Percentiles rank a stretch among this genome's conserved stretches.
Evolutionary conservation across 2,888 invertebrate species (phyloP).

Genomic region (Therioaphis trifolii): DNA sequence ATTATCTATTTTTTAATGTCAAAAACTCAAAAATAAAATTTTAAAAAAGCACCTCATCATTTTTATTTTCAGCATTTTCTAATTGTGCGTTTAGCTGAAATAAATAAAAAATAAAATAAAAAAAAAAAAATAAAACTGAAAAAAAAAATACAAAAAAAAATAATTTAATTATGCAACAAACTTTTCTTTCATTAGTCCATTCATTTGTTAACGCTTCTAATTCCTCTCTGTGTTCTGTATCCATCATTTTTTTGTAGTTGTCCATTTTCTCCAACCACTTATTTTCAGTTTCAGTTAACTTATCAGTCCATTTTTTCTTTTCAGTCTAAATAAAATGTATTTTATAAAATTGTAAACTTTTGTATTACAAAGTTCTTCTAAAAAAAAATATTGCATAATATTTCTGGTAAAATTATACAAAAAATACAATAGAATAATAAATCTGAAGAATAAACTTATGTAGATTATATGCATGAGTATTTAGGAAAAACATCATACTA

Average conservation of each 20-base stretch:
- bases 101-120: slow-evolving; percentile 63
- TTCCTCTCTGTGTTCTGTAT: slow-evolving; percentile 65
- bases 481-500: no score
- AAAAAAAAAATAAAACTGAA: slow-evolving; percentile 25
- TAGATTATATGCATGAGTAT: no score
- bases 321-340: slow-evolving; percentile 30
- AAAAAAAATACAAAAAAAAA: slow-evolving; percentile 28
- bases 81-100: slow-evolving; percentile 57
- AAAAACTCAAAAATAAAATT: background rate
- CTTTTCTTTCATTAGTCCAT: slow-evolving; percentile 69
- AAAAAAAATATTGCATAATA: no score
- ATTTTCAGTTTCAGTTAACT: slow-evolving; percentile 68
- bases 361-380: no score
- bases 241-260: slow-evolving; percentile 64
- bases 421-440: no score
- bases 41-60: slow-evolving; percentile 50
- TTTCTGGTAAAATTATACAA: no score
- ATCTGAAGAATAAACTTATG: no score
- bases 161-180: slow-evolving; percentile 64
- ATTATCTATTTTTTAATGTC: background rate
- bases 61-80: slow-evolving; percentile 48
- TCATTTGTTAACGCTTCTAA: slow-evolving; percentile 66
- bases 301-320: slow-evolving; percentile 67
- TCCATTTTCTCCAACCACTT: slow-evolving; percentile 69
- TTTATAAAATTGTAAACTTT: background rate